A percentile compares a stretch with the other conserved stretches of the same genome.
These are phyloP conservation scores for Micoletzkya japonica DNA, from an alignment of 2,888 invertebrate species.

Conservation along the genomic window DNA sequence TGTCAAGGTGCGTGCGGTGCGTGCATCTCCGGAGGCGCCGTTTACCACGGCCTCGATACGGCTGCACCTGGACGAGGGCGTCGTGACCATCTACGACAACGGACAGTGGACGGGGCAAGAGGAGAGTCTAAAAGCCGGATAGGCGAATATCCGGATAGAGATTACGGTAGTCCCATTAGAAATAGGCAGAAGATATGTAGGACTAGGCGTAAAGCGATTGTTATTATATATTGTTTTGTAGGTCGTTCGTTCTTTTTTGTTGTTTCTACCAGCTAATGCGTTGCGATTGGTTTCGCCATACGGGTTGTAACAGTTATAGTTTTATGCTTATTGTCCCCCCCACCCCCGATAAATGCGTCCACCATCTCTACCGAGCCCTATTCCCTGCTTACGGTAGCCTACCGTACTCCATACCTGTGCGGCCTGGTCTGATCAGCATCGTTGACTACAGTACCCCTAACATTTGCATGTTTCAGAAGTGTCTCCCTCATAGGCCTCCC, in stretches of 20 bases:
- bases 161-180: not conserved
- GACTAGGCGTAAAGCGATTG: not conserved
- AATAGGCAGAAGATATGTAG: no score
- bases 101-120: conserved; percentile 27
- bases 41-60: conserved; percentile 18
- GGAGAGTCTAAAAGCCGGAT: not conserved
- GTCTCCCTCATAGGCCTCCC: not conserved
- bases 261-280: not conserved
- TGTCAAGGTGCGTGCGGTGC: conserved; percentile 17
- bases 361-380: no score
- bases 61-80: conserved; percentile 37
- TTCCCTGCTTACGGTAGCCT: no score
- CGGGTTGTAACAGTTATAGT: not conserved
- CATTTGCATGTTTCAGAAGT: not conserved
- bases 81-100: conserved; percentile 50
- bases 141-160: not conserved
- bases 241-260: not conserved
- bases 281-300: conserved; percentile 1
- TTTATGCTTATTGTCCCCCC: not conserved
- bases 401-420: not conserved
- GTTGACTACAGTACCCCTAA: not conserved
- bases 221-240: not conserved
- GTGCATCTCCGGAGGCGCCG: not conserved
- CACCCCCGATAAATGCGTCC: no score
- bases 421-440: not conserved